Evolutionary conservation across 2,797 vertebrate genomes (phyloP), one percentile per base, ranked within the genome.

Genomic region (Balearica regulorum): DNA sequence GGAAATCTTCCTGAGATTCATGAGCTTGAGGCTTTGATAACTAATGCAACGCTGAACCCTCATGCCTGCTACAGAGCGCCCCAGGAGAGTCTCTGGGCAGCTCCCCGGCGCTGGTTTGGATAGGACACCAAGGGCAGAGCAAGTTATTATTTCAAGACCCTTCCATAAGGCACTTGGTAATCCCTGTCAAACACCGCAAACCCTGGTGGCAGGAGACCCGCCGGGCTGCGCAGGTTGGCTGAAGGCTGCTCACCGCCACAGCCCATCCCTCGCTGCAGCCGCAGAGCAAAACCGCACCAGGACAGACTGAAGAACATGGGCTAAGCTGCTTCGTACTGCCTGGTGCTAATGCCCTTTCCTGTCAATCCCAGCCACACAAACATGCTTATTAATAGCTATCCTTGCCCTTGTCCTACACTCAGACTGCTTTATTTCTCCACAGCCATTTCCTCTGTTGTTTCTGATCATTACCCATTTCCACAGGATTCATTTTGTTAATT

Each of bases 1-100:
- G 89, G 83, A 96, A 85, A 90, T 71, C 79, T 93, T 90, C 90
- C 76, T 72, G 58, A 94, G 84, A 85, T 77, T 76, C 72, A 61
- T 19, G 54, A 78, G 82, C 89, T 51, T n/a, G 21, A 76, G 89
- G 75, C 89, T 97, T 92, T 88, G 90, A 89, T 81, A 93, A 61
- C 75, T 92, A 85, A 78, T 8, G 31, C 37, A 19, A 68, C 0
- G 0, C 90, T 65, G 90, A 95, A 54, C 65, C 39, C 60, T 60
- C 54, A 3, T 11, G 41, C 35, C 53, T 58, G 57, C 65, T 46
- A 9, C 37, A 26, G 21, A 16, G 13, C 3, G 4, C 87, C 73
- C 71, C 83, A 43, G 65, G 72, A 80, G 88, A 62, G 61, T 48
- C 90, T 69, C 90, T 71, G 94, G 79, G 90, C 64, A 87, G 3